Evolutionary conservation across 30 jellyfish, hydroid and myxozoan genomes (phyloP).

Genomic region (Aurelia sp.): DNA sequence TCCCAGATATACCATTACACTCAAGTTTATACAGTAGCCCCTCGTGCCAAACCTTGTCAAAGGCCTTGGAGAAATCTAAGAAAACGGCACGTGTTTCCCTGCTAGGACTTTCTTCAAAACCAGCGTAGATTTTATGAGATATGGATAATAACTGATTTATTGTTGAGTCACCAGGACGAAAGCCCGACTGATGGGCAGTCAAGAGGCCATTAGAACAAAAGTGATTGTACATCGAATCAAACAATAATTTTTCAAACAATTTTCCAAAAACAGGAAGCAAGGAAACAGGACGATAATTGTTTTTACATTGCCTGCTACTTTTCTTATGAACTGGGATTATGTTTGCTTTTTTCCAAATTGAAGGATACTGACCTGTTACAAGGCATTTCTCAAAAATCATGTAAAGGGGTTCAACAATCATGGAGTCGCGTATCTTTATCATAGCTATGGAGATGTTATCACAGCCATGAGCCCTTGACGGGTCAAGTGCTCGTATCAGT

Average conservation of each 20-base stretch:
- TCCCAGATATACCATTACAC: constrained; percentile 45
- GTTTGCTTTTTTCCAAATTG: constrained; percentile 56
- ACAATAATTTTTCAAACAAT: constrained; percentile 65
- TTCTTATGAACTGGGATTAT: constrained; percentile 59
- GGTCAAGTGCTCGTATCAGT: constrained; percentile 33
- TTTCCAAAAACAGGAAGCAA: constrained; percentile 64
- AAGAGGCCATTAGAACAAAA: constrained; percentile 47
- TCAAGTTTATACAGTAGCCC: constrained; percentile 27
- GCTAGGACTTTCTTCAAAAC: constrained; percentile 43
- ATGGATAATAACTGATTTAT: constrained; percentile 42
- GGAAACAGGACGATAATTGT: constrained; percentile 42
- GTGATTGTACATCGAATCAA: constrained; percentile 49
- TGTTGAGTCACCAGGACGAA: constrained; percentile 62
- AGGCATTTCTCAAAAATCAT: constrained; percentile 35
- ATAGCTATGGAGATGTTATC: constrained; percentile 51
- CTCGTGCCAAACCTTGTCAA: constrained; percentile 55
- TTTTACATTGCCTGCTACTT: constrained; percentile 47
- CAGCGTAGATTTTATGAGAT: constrained; percentile 39
- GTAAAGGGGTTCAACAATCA: constrained; percentile 49
- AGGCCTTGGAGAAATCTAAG: constrained; percentile 33
- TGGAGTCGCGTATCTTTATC: constrained; percentile 52
- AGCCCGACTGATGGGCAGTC: constrained; percentile 61
- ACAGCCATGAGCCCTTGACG: constrained; percentile 56
- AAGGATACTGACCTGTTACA: constrained; percentile 34
- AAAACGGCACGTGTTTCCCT: constrained; percentile 46